Evolutionary conservation across 2,113 vertebrate species (phyloP), one percentile per base, ranked within the genome.

Genomic region (Atherinomorus stipes): DNA sequence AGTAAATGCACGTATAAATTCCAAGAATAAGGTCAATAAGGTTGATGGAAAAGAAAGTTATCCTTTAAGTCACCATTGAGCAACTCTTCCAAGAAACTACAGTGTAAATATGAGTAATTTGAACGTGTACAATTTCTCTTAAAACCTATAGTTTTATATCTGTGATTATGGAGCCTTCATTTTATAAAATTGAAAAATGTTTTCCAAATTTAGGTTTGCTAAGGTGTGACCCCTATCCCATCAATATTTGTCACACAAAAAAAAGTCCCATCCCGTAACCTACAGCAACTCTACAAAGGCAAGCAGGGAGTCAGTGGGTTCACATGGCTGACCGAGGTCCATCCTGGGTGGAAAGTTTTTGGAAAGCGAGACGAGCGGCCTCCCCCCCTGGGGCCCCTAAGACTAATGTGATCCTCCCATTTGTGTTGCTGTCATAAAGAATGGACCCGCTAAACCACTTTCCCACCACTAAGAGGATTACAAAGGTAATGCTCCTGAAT

Each of bases 401-500:
- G 76, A 85, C 88, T 88, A 90, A 88, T 50, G 81, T 87, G 87
- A 89, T 86, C 89, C 91, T 74, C 85, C 90, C 84, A 85, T 92
- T 92, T 91, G 88, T 86, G 74, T 74, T 80, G 68, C 85, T 85
- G 78, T 90, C 88, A 90, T 91, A 88, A 92, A 90, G 90, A 92
- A 91, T 91, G 86, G 74, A 51, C 84, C 71, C 59, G 15, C 83
- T 88, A 89, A 93, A 93, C 86, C 84, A 90, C 89, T 91, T 93
- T 93, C 91, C 91, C 91, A 93, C 91, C 91, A 91, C 84, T 89
- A 92, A 93, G 90, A 93, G 92, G 91, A 93, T 93, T 93, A 93
- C 85, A 63, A 88, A 85, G 84, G 92, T 89, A 91, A 91, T 90
- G 77, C 89, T 84, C 74, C 72, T 45, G 66, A 89, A 90, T 91